Base-by-base conservation (phyloP, 2,888 invertebrate genomes). In the Epicampocera succincta region DNA sequence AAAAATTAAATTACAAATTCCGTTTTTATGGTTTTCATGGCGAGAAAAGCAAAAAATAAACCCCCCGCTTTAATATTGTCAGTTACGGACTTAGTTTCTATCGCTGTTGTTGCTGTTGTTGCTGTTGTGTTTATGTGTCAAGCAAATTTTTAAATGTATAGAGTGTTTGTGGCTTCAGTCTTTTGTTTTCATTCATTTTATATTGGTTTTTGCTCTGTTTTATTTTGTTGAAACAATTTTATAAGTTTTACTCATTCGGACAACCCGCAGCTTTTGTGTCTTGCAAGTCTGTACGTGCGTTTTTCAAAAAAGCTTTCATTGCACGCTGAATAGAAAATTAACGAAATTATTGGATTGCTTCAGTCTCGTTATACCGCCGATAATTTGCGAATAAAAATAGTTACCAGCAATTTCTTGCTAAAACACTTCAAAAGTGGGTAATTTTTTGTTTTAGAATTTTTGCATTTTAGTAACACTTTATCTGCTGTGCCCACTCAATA, bases 131-230 rank as follows among this genome's bases (percentile, higher is more conserved):
- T 58, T 74, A 19, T 68, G 58, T 60, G 72, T 60, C 60, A 73
- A 73, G 65, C 78, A 78, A n/a, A n/a, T n/a, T 78, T 66, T 60
- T 38, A 52, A 60, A 78, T 78, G 52, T 44, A 66, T 42, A 63
- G 65, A 65, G 65, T 65, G 75, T 60, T 80, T 75, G 71, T 75
- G 71, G 56, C 75, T 75, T 75, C 50, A 80, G 65, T 80, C 74
- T 80, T 80, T 80, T 80, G 80, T 77, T 58, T 65, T 65, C 33
- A 21, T 38, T 40, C n/a, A 12, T 61, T 48, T 52, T 48, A 21
- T 60, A 44, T 60, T 8, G 12, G 2, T 46, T 71, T 40, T 52
- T 46, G 33, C 15, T 76, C 84, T 46, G 33, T 76, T 46, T 61
- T 60, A 44, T 44, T 68, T 68, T 44, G 12, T 40, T 66, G 11